Percentiles rank a stretch among this genome's conserved stretches.
Conservation (phyloP, 2,797 vertebrate genomes). For the Diglossa cyanea region DNA sequence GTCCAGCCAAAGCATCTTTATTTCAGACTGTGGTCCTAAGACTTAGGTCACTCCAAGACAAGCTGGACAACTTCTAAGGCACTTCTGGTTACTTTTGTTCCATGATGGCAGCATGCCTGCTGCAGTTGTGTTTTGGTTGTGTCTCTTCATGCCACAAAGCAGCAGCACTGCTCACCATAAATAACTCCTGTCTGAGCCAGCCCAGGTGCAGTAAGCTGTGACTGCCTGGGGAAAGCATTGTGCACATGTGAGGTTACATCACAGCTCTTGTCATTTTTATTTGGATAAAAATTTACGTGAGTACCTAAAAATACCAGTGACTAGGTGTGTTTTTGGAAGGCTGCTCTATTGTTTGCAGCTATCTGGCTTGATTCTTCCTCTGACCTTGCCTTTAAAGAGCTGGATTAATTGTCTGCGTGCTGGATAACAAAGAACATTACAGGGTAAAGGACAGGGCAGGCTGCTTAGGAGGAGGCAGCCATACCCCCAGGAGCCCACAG, state of each 20-base stretch:
- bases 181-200: background rate
- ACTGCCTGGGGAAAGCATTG: background rate
- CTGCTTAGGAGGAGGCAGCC: background rate
- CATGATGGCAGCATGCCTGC: fast-evolving
- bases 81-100: background rate
- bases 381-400: background rate
- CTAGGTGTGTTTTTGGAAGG: background rate
- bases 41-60: background rate
- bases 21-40: background rate
- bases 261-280: background rate
- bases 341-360: background rate
- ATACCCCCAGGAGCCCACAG: background rate
- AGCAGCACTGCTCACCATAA: background rate
- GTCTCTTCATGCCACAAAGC: background rate
- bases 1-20: background rate
- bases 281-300: background rate
- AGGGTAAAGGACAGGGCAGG: background rate
- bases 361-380: background rate
- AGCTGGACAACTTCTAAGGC: background rate
- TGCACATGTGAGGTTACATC: background rate
- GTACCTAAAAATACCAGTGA: background rate
- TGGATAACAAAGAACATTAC: background rate
- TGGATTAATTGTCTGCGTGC: background rate
- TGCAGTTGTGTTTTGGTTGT: fast-evolving
- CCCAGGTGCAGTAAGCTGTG: background rate